Percentiles rank a stretch among this genome's conserved stretches.
Evolutionary conservation across 2,113 vertebrate genomes (phyloP).

Genomic region (Geococcyx californianus): DNA sequence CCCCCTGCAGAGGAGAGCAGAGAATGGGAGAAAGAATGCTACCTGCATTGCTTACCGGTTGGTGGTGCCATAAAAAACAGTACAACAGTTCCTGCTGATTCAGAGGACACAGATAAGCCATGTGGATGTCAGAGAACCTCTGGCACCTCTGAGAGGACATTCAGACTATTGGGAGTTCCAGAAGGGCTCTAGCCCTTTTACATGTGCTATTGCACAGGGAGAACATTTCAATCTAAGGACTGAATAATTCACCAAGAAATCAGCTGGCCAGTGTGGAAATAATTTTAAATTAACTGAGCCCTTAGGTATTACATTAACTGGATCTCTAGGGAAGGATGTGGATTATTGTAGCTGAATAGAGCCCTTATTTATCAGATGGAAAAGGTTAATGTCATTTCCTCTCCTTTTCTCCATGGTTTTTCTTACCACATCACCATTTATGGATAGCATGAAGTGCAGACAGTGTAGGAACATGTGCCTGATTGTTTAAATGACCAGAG

Average conservation of each 20-base stretch:
- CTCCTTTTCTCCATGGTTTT: conserved; percentile 37
- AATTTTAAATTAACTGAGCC: conserved; percentile 43
- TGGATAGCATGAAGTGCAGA: conserved; percentile 56
- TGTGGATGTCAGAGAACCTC: background rate
- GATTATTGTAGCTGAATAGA: conserved; percentile 65
- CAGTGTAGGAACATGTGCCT: conserved; percentile 56
- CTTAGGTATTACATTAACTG: conserved; percentile 61
- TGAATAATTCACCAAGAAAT: conserved; percentile 60
- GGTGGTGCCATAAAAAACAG: background rate
- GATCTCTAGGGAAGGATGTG: conserved; percentile 54
- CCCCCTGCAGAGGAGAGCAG: background rate
- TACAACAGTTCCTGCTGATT: background rate
- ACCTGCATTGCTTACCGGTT: background rate
- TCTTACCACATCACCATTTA: conserved; percentile 50
- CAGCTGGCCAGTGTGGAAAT: conserved; percentile 56
- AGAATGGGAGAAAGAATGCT: background rate
- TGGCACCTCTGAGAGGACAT: background rate
- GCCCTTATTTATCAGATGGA: conserved; percentile 70
- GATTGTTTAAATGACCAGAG: conserved; percentile 46
- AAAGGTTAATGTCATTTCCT: conserved; percentile 70
- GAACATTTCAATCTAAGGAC: background rate
- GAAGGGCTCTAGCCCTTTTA: background rate
- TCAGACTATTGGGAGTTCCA: background rate
- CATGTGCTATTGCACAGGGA: background rate
- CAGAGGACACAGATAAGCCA: background rate